These are phyloP conservation scores for Catamblyrhynchus diadema DNA, from an alignment of 2,797 vertebrate species.

Conservation along the genomic window DNA sequence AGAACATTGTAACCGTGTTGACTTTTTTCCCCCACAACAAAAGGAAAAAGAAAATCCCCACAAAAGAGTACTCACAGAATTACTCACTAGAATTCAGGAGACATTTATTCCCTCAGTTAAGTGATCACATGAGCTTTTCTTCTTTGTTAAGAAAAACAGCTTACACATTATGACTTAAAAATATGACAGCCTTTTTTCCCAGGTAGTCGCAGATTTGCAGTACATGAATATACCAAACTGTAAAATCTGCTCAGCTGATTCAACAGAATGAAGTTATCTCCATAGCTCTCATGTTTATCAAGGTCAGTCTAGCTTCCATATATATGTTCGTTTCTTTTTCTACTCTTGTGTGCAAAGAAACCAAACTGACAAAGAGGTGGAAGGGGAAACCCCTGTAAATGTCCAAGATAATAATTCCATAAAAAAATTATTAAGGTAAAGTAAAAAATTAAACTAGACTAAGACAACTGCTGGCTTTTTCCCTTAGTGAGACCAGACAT, in stretches of 20 bases:
- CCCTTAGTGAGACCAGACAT: neutral
- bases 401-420: neutral
- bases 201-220: neutral
- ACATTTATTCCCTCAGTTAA: neutral
- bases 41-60: neutral
- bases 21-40: accelerated
- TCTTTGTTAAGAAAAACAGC: neutral
- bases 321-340: neutral
- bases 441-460: too few species aligned
- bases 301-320: neutral
- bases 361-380: neutral
- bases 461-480: neutral
- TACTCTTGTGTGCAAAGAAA: neutral
- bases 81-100: neutral
- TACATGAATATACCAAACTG: neutral
- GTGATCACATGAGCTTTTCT: neutral
- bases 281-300: neutral
- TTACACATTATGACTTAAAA: neutral
- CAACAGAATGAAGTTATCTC: neutral
- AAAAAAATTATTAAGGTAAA: neutral
- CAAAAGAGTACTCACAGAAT: neutral
- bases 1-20: accelerated
- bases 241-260: neutral
- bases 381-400: neutral
- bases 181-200: neutral